These are phyloP conservation scores for Pagetopsis macropterus DNA, from an alignment of 2,797 vertebrate genomes.

Conservation along the genomic window DNA sequence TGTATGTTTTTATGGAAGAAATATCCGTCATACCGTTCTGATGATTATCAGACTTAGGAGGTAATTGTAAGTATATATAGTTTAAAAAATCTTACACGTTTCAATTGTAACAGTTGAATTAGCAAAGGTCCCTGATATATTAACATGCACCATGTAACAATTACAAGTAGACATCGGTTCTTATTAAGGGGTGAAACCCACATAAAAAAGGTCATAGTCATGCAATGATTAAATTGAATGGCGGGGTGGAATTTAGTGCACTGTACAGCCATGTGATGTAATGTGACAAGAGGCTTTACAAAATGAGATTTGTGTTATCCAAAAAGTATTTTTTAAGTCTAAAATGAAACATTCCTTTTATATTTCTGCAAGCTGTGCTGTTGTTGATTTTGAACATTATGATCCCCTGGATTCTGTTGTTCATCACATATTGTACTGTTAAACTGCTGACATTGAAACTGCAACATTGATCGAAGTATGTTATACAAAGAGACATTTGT, in stretches of 20 bases:
- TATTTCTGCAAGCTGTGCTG: not conserved
- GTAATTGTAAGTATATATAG: not conserved
- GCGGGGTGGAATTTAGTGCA: not conserved
- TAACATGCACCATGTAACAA: too few relatives aligned
- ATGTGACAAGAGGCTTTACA: not conserved
- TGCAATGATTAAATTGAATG: not conserved
- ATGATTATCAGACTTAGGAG: not conserved
- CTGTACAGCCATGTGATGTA: not conserved
- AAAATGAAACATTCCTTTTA: not conserved
- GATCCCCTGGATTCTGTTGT: not conserved
- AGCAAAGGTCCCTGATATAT: too few relatives aligned
- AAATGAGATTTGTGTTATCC: not conserved
- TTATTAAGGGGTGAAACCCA: not conserved
- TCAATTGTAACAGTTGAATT: too few relatives aligned
- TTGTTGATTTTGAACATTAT: not conserved
- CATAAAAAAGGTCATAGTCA: not conserved
- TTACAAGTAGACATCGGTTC: not conserved
- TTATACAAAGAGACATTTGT: not conserved
- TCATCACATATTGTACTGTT: conserved; percentile 1
- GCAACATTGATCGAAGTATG: not conserved
- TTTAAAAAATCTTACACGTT: too few relatives aligned
- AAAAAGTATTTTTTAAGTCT: not conserved
- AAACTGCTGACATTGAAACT: not conserved
- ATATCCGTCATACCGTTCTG: not conserved
- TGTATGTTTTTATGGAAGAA: not conserved